Conservation (phyloP, 2,113 vertebrate genomes). For the Xenus cinereus region DNA sequence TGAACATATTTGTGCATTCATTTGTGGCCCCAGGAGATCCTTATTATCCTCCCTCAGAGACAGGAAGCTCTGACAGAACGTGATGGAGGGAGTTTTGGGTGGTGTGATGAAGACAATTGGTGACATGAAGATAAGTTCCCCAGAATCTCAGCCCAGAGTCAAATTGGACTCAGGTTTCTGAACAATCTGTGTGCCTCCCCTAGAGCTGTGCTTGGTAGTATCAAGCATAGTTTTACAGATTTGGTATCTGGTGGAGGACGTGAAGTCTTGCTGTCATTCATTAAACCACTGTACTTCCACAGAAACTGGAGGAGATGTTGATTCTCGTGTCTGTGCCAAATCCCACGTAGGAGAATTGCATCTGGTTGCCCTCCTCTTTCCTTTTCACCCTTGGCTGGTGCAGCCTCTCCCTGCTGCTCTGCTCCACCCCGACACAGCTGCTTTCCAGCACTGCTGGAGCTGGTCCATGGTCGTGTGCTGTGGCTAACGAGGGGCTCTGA, state of each 20-base stretch:
- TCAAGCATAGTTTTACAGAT: not conserved
- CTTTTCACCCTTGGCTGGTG: not conserved
- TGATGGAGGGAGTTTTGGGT: not conserved
- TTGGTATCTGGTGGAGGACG: not conserved
- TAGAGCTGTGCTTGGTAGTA: not conserved
- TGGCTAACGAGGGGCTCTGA: not conserved
- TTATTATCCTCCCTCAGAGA: not conserved
- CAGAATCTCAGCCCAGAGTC: not conserved
- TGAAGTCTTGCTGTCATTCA: not conserved
- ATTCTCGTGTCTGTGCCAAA: not conserved
- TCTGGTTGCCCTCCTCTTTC: not conserved
- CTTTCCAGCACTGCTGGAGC: not conserved
- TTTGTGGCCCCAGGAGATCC: not conserved
- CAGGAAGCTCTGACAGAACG: not conserved
- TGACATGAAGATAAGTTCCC: not conserved
- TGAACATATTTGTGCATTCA: not conserved
- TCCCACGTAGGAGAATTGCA: not conserved
- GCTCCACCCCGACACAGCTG: not conserved
- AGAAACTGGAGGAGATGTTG: not conserved
- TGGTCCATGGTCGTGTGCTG: not conserved
- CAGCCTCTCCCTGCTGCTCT: not conserved
- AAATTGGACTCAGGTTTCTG: not conserved
- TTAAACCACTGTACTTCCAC: not conserved
- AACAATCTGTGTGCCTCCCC: not conserved
- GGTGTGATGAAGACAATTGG: not conserved